These are phyloP conservation scores for Armadillidium nasatum DNA, from an alignment of 1,140 invertebrate genomes.

Conservation along the genomic window DNA sequence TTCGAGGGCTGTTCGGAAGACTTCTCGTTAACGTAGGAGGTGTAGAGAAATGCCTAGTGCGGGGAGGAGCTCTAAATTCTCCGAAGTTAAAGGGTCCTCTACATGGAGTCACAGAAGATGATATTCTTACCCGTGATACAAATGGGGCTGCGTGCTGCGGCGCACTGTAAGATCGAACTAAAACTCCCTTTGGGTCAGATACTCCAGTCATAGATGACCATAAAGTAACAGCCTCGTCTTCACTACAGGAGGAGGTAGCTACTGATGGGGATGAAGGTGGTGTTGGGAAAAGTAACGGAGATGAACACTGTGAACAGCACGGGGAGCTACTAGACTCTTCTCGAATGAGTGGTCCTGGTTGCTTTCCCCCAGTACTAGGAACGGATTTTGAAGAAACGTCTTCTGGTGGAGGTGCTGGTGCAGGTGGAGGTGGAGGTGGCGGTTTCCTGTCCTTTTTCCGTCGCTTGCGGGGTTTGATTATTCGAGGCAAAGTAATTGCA, in stretches of 20 bases:
- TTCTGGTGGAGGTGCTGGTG: not conserved
- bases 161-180: not conserved
- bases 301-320: not conserved
- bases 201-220: not conserved
- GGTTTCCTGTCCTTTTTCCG: slow-evolving; percentile 81
- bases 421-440: not conserved
- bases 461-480: slow-evolving; percentile 79
- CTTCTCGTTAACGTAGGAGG: not conserved
- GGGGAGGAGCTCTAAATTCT: not conserved
- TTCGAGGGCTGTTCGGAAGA: not conserved
- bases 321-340: not conserved
- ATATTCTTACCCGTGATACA: not conserved
- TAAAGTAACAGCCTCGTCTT: not conserved
- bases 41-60: not conserved
- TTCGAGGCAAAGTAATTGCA: slow-evolving; percentile 59
- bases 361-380: no score
- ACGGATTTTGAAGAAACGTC: not conserved
- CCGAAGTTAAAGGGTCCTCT: not conserved
- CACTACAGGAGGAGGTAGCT: not conserved
- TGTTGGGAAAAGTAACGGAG: not conserved
- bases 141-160: not conserved
- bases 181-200: not conserved
- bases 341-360: not conserved
- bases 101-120: not conserved
- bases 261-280: not conserved